Conservation (phyloP, 2,113 vertebrate genomes). For the Origma solitaria region DNA sequence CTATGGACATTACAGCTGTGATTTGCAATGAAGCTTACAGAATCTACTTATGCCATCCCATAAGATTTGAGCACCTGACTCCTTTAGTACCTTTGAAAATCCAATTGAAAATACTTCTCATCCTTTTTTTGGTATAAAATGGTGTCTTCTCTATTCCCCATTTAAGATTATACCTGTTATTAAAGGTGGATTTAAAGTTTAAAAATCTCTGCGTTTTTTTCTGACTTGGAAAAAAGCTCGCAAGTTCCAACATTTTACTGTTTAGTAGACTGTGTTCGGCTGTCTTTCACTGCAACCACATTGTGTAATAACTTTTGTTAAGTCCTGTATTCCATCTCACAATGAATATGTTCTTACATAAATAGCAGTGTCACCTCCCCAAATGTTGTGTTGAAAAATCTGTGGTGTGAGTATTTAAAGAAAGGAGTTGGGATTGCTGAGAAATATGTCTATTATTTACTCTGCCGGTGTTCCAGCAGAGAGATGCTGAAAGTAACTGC, state of each 20-base stretch:
- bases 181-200: not conserved
- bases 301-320: not conserved
- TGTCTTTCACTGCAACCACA: not conserved
- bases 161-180: not conserved
- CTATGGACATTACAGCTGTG: not conserved
- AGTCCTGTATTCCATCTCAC: fast-evolving
- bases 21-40: not conserved
- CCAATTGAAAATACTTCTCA: not conserved
- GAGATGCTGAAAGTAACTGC: not conserved
- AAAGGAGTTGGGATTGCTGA: not conserved
- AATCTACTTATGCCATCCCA: not conserved
- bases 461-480: not conserved
- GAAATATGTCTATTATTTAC: not conserved
- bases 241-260: not conserved
- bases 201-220: not conserved
- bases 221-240: not conserved
- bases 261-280: not conserved
- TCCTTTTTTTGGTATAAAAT: not conserved
- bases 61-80: not conserved
- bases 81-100: not conserved
- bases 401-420: not conserved
- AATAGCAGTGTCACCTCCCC: not conserved
- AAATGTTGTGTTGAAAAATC: not conserved
- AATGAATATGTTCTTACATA: not conserved
- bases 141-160: not conserved